These are phyloP conservation scores for Cavia porcellus DNA, from an alignment of 2,113 vertebrate species.

Conservation along the genomic window DNA sequence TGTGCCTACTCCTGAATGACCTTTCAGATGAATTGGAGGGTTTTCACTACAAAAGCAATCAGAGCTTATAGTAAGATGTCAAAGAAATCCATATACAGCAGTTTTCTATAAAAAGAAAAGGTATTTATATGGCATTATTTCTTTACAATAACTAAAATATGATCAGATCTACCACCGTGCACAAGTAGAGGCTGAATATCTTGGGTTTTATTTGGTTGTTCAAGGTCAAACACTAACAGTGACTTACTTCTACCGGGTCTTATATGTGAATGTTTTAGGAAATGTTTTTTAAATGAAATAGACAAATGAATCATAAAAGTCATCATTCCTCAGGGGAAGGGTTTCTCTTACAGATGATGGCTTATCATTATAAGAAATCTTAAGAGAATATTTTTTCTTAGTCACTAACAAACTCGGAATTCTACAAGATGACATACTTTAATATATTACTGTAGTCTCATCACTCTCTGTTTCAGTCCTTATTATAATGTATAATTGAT, in stretches of 20 bases:
- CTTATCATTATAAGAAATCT: neutral
- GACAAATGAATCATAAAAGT: neutral
- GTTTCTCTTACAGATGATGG: neutral
- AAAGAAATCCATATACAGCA: slow-evolving; percentile 76
- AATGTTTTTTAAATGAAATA: neutral
- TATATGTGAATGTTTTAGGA: slow-evolving; percentile 6
- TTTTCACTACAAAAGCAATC: slow-evolving; percentile 80
- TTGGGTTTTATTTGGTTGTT: slow-evolving; percentile 56
- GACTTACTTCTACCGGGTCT: slow-evolving; percentile 9
- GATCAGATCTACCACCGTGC: slow-evolving; percentile 44
- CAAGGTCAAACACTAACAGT: slow-evolving; percentile 69
- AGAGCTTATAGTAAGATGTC: slow-evolving; percentile 74
- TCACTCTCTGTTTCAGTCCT: neutral
- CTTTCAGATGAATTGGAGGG: slow-evolving; percentile 81
- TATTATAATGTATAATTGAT: neutral
- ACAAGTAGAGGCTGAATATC: slow-evolving; percentile 33
- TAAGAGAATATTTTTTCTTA: neutral
- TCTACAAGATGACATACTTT: neutral
- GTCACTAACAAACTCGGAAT: slow-evolving; percentile 15
- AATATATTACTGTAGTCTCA: neutral
- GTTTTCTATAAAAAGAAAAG: slow-evolving; percentile 77
- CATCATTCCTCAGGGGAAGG: neutral
- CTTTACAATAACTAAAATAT: slow-evolving; percentile 69
- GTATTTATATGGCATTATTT: slow-evolving; percentile 74
- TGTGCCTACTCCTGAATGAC: slow-evolving; percentile 79